Conservation (phyloP, 1,140 invertebrate genomes). For the Mesaphorura yosii region DNA sequence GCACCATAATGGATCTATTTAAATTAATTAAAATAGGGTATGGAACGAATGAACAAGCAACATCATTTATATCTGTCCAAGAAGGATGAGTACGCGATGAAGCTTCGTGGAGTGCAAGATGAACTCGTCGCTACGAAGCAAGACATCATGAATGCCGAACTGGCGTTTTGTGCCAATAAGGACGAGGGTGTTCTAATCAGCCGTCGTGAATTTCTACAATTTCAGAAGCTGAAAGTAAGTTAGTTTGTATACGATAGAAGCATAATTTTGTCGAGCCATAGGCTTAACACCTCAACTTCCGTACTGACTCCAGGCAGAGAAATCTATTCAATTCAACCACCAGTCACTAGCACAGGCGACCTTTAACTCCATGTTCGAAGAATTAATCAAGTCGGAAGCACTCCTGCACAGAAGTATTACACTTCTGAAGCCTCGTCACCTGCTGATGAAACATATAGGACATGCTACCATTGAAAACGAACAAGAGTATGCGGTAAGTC, state of each 20-base stretch:
- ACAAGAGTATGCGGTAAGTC: constrained; percentile 1
- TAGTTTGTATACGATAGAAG: too few species aligned
- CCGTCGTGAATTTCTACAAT: background rate
- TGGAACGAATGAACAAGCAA: background rate
- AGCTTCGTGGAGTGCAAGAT: background rate
- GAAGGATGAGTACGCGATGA: background rate
- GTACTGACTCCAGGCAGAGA: too few species aligned
- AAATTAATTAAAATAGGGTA: background rate
- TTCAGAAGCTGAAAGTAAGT: background rate
- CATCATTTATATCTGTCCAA: background rate
- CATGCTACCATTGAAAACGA: constrained; percentile 1
- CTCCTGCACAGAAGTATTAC: background rate
- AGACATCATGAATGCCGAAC: background rate
- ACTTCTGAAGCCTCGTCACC: background rate
- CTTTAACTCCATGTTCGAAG: background rate
- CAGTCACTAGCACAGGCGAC: background rate
- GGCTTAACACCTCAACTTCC: too few species aligned
- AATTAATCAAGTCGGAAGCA: background rate
- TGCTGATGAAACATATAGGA: background rate
- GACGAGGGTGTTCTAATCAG: background rate
- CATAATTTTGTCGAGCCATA: too few species aligned
- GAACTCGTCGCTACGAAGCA: background rate
- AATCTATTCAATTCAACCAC: background rate
- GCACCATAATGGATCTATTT: too few species aligned
- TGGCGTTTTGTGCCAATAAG: background rate